Evolutionary conservation across 2,113 vertebrate genomes (phyloP), one percentile per base, ranked within the genome.

Genomic region (Spea bombifrons): DNA sequence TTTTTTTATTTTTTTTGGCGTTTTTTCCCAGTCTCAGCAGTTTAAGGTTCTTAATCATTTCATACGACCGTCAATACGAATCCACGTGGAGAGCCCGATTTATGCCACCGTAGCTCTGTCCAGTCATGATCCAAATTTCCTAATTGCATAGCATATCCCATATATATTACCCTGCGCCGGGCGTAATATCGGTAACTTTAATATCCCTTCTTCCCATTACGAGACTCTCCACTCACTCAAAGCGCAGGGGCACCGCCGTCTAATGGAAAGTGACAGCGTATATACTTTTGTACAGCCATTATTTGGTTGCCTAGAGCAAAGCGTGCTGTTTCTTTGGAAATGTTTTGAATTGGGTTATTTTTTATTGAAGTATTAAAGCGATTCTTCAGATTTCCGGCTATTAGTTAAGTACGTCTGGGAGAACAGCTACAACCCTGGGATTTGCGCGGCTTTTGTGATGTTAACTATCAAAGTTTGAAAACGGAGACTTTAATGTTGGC

Each of bases 281-380:
- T 96, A 94, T 92, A 97, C 95, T 95, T 94, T 92, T 92, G 91
- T 93, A 94, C 94, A 94, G 94, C 94, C 94, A 97, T 97, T 97
- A 97, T 93, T 90, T 75, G 84, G 89, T 95, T 91, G 96, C 97
- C 96, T 92, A 89, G 84, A 96, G 96, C 96, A 92, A 93, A 88
- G 87, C 93, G 91, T 93, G 89, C 92, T 90, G 93, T 93, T 95
- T 93, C 93, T 93, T 94, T 94, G 92, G 95, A 95, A 97, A 96
- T 92, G 93, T 93, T 96, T 92, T 94, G 93, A 96, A 96, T 95
- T 96, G 94, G 95, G 94, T 98, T 97, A 98, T 98, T 98, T 98
- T 96, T 96, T 95, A 95, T 94, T 95, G 95, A 59, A 95, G 94
- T 97, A 99, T 98, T 98, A 98, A 96, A 97, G 95, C 96, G 93